These are phyloP conservation scores for Myanophis thanlyinensis DNA, from an alignment of 2,113 vertebrate genomes.

Conservation along the genomic window DNA sequence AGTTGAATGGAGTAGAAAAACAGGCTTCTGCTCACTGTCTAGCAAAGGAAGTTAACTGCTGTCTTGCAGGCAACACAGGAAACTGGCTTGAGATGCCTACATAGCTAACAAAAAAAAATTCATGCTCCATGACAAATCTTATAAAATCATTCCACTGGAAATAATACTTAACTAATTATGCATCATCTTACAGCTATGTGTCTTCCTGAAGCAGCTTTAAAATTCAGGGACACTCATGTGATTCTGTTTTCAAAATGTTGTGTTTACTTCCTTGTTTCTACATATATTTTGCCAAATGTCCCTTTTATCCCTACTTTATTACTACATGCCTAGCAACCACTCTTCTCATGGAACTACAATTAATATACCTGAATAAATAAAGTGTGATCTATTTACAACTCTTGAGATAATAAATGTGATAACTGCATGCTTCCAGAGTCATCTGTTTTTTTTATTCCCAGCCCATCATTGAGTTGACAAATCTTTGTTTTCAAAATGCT, in stretches of 20 bases:
- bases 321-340: neutral
- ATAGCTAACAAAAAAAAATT: neutral
- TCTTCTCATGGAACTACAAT: neutral
- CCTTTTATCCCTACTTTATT: neutral
- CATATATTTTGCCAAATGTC: neutral
- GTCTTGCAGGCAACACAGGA: neutral
- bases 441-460: neutral
- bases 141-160: slow-evolving; percentile 11
- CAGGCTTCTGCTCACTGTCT: neutral
- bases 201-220: neutral
- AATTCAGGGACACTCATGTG: neutral
- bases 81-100: neutral
- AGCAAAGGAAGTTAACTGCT: slow-evolving; percentile 1
- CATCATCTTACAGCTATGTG: neutral
- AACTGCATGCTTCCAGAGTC: neutral
- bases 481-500: neutral
- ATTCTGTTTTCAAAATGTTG: neutral
- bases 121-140: neutral
- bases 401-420: neutral
- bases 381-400: neutral
- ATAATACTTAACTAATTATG: slow-evolving; percentile 2
- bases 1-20: slow-evolving; percentile 11
- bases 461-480: neutral
- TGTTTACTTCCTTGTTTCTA: slow-evolving; percentile 2
- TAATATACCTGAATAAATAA: neutral